Base-by-base conservation (phyloP, 2,113 vertebrate species). In the Myiozetetes cayanensis region DNA sequence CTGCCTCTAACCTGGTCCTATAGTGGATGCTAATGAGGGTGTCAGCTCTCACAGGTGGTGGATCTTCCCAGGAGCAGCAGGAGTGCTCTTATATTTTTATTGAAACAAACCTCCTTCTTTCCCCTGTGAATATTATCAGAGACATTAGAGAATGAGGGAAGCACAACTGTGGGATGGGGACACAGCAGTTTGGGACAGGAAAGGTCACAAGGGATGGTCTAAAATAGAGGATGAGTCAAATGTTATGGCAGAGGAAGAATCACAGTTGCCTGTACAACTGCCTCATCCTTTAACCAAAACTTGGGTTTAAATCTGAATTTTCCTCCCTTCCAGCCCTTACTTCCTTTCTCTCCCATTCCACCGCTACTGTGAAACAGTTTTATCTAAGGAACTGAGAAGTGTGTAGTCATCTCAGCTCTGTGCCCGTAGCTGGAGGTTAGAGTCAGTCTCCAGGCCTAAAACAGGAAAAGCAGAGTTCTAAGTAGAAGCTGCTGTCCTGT, bases 121-220 rank as follows among this genome's bases (percentile, higher is more conserved):
- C 13, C 4, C 9, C 28, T 49, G n/a, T 41, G 27, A 68, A 63
- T 18, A 8, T 39, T 31, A 70, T 33, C 39, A 49, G 59, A 75
- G 17, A 25, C 21, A 37, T 47, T 35, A 72, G 39, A 68, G 70
- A 81, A 59, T 18, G 31, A 68, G 14, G 12, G 33, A 90, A 63
- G 19, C 8, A 14, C 0, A 5, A 31, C 31, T 73, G 47, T 1
- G 14, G 15, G 4, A 6, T 5, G 8, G 23, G 10, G 6, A 20
- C 24, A 41, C 3, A 7, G 19, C 19, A 53, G 8, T 44, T 53
- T 49, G 21, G 24, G 30, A 41, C 4, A 27, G 41, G 25, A 78
- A 66, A 23, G 25, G 23, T 0, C 1, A 58, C n/a, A 31, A 73
- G 15, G 47, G 31, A 5, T 31, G 12, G 8, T 85, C 27, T 72